phyloP scores from a whole-genome alignment of 2,797 vertebrate species.

The Phyllotis vaccarum region DNA sequence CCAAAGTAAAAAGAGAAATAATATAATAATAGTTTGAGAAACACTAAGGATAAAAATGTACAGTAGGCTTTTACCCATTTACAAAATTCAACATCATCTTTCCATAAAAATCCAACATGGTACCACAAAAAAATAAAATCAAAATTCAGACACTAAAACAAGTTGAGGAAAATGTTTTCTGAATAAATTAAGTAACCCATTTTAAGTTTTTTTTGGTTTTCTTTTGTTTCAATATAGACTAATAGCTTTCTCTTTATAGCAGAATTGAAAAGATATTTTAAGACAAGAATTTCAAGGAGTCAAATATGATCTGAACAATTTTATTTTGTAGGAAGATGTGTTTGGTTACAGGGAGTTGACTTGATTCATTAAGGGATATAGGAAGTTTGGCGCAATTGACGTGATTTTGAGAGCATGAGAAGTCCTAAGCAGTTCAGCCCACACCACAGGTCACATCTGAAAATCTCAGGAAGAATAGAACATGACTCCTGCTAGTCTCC shows the following conservation, averaged over 20 bases:
- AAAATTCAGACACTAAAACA: background rate
- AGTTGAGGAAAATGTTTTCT: constrained; percentile 7
- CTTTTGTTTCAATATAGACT: background rate
- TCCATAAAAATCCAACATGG: constrained; percentile 23
- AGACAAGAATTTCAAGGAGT: background rate
- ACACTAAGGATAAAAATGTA: no score
- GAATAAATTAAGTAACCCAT: background rate
- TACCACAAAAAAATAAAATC: constrained; percentile 30
- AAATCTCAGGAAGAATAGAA: background rate
- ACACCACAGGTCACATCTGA: background rate
- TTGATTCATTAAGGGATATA: background rate
- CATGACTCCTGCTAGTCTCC: background rate
- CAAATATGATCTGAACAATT: constrained; percentile 38
- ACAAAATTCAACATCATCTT: constrained; percentile 1
- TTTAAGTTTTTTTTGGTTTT: background rate
- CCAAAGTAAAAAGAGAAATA: background rate
- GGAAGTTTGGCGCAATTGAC: background rate
- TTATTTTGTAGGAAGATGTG: background rate
- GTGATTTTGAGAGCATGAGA: background rate
- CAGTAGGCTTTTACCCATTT: background rate
- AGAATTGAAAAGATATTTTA: background rate
- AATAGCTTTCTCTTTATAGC: background rate
- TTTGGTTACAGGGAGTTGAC: background rate
- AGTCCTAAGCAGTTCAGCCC: background rate
- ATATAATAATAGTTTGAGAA: background rate